Evolutionary conservation across 2,113 vertebrate species (phyloP).

Genomic region (Bothrops jararaca): DNA sequence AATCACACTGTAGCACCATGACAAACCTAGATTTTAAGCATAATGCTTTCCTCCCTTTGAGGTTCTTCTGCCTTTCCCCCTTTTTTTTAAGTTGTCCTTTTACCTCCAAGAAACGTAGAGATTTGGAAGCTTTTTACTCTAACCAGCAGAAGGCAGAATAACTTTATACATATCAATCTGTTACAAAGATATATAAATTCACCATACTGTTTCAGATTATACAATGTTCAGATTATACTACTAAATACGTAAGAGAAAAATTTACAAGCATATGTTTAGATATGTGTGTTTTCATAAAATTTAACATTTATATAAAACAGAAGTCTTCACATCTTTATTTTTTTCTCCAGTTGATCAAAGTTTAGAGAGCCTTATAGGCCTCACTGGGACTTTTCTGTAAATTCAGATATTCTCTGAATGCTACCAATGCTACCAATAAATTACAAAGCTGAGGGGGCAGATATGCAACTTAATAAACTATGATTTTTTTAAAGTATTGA

Average conservation of each 20-base stretch:
- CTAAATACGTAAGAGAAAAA: neutral
- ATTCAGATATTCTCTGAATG: neutral
- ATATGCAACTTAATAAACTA: neutral
- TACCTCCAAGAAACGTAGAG: neutral
- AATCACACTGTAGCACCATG: constrained; percentile 22
- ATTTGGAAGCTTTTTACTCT: neutral
- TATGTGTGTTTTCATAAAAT: neutral
- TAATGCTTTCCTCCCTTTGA: neutral
- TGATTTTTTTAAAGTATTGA: neutral
- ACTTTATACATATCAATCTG: neutral
- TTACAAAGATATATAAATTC: neutral
- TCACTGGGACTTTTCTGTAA: neutral
- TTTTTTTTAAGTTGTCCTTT: neutral
- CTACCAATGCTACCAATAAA: neutral
- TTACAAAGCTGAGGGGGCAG: neutral
- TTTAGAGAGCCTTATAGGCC: neutral
- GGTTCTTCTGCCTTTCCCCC: neutral
- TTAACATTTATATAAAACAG: neutral
- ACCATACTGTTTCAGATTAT: neutral
- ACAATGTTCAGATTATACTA: neutral
- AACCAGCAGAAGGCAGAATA: neutral
- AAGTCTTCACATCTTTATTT: neutral
- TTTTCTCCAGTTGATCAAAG: neutral
- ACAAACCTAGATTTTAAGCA: neutral
- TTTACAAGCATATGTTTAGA: neutral